Evolutionary conservation across 2,797 vertebrate genomes (phyloP).

Genomic region (Streptopelia turtur): DNA sequence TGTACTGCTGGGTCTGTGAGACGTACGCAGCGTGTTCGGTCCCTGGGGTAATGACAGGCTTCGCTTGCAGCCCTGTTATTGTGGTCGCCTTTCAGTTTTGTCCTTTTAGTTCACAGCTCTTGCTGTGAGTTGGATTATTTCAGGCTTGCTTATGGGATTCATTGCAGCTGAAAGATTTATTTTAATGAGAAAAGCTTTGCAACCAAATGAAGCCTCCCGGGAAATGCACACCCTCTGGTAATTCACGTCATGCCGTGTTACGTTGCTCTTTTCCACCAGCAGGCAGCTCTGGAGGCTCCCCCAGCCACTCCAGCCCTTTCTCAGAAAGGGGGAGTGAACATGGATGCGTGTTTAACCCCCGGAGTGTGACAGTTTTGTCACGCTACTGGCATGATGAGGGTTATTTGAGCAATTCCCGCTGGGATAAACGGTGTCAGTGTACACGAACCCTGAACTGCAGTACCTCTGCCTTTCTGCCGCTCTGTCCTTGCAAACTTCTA

Average conservation of each 20-base stretch:
- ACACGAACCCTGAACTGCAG: not conserved
- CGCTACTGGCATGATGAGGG: not conserved
- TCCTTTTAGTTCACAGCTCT: not conserved
- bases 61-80: slow-evolving; percentile 6
- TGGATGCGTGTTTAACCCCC: not conserved
- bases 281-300: not conserved
- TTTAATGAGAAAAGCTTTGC: not conserved
- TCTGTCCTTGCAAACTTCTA: not conserved
- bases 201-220: not conserved
- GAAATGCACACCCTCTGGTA: not conserved
- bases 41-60: slow-evolving; percentile 42
- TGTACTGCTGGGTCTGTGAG: not conserved
- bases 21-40: not conserved
- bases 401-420: not conserved
- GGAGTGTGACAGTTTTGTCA: not conserved
- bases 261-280: not conserved
- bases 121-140: not conserved
- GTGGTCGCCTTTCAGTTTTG: not conserved
- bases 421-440: not conserved
- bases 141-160: not conserved
- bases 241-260: not conserved
- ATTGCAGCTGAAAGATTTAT: slow-evolving; percentile 5
- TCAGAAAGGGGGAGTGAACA: not conserved
- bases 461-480: not conserved
- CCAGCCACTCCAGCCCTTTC: not conserved